Percentiles rank a stretch among this genome's conserved stretches.
These are phyloP conservation scores for Crenuchus spilurus DNA, from an alignment of 2,797 vertebrate species.

Conservation along the genomic window DNA sequence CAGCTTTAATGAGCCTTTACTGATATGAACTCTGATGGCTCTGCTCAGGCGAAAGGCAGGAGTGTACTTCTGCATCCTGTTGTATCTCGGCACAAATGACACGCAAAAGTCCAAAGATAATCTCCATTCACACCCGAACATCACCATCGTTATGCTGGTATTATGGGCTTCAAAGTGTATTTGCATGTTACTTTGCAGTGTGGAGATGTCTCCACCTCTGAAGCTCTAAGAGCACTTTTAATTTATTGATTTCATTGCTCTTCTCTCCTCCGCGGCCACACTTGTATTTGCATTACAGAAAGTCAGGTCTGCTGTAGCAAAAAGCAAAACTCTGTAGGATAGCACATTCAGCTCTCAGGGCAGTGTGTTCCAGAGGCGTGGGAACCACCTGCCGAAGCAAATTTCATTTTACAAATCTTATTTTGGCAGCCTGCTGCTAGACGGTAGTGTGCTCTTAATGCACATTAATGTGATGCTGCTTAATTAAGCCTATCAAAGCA, in stretches of 20 bases:
- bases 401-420: constrained; percentile 15
- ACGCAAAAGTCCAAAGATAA: constrained; percentile 63
- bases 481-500: constrained; percentile 16
- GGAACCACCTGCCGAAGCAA: constrained; percentile 26
- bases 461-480: constrained; percentile 1
- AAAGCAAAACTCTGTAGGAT: constrained; percentile 53
- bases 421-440: constrained; percentile 4
- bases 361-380: constrained; percentile 12
- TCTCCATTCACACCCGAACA: constrained; percentile 52
- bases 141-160: constrained; percentile 36
- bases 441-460: background rate
- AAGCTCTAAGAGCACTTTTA: constrained; percentile 65
- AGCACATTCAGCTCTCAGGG: constrained; percentile 32
- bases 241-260: constrained; percentile 71
- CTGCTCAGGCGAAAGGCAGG: constrained; percentile 70
- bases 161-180: constrained; percentile 65
- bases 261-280: constrained; percentile 38
- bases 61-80: constrained; percentile 66
- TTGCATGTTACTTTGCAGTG: constrained; percentile 71
- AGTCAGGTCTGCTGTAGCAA: constrained; percentile 46
- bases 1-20: constrained; percentile 86
- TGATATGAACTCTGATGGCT: constrained; percentile 82
- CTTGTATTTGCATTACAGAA: constrained; percentile 48
- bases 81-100: constrained; percentile 64
- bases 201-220: constrained; percentile 59